Base-by-base conservation (phyloP, 1,140 invertebrate genomes). In the Reticulitermes speratus region DNA sequence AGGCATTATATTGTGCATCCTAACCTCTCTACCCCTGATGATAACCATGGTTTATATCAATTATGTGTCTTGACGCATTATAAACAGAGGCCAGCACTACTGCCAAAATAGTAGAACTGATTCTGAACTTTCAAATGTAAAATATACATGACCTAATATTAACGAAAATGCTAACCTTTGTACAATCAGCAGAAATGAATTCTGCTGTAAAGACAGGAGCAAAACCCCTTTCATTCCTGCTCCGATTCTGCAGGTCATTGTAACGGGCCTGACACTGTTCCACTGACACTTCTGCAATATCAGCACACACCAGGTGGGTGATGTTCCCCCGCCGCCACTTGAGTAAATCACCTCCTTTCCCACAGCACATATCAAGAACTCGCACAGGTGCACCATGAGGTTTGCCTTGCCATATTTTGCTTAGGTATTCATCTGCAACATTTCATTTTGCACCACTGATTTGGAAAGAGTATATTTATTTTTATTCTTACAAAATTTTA, bases 281-380 rank as follows among this genome's bases (percentile, higher is more conserved):
- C 21, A 99, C 93, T 16, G 98, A 98, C 0, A 97, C 95, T 84
- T 94, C 95, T 21, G 99, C 98, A 88, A 99, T 98, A 91, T 99
- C 99, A 82, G 96, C 95, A 92, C 97, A 98, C 83, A 99, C 95
- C n/a, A 99, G 91, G 92, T 98, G 95, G 14, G 94, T 92, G 65
- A 99, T 96, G 87, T 93, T 92, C 7, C 94, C 95, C 89, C 97
- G 98, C 87, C 95, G 94, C 98, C 98, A 99, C 91, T 99, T 99
- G 3, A 96, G 92, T 30, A 99, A 92, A 92, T 99, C 99, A 3
- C 99, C 99, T 38, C 99, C 99, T 94, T 99, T 99, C 8, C 99
- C 99, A 89, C 93, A 94, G 85, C 93, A 94, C 65, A 95, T 88
- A 89, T 95, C 95, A 25, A 96, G 89, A 0, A 95, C 93, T 44